These are phyloP conservation scores for Stichopus horrens DNA, from an alignment of 53 echinoderm and acorn worm genomes.

Conservation along the genomic window DNA sequence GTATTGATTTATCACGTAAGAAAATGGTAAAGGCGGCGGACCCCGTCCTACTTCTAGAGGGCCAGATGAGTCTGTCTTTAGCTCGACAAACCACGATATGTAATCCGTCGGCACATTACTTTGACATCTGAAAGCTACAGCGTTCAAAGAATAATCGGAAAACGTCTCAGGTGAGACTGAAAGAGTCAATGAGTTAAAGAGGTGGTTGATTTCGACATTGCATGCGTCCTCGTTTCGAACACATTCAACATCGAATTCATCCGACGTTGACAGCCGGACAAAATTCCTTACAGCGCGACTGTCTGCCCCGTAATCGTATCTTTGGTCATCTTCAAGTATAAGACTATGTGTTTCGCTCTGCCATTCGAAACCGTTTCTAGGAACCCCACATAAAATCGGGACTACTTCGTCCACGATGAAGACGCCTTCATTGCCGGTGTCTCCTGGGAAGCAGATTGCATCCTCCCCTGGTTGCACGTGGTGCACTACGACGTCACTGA, in stretches of 20 bases:
- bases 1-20: background rate
- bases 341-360: background rate
- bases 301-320: background rate
- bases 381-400: background rate
- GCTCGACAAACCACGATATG: background rate
- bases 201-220: background rate
- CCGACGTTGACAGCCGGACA: background rate
- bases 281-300: background rate
- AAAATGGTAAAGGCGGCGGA: background rate
- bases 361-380: background rate
- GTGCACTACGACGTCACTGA: background rate
- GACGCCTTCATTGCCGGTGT: background rate
- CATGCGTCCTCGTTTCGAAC: background rate
- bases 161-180: background rate
- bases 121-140: background rate
- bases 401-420: background rate
- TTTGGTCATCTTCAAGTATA: background rate
- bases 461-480: background rate
- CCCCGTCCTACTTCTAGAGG: background rate
- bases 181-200: background rate
- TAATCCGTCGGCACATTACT: background rate
- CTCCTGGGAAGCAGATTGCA: background rate
- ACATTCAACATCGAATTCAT: background rate
- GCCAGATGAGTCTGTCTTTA: background rate
- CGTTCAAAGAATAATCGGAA: background rate